A percentile compares a stretch with the other conserved stretches of the same genome.
Evolutionary conservation across 2,797 vertebrate species (phyloP).

Genomic region (Artibeus lituratus): DNA sequence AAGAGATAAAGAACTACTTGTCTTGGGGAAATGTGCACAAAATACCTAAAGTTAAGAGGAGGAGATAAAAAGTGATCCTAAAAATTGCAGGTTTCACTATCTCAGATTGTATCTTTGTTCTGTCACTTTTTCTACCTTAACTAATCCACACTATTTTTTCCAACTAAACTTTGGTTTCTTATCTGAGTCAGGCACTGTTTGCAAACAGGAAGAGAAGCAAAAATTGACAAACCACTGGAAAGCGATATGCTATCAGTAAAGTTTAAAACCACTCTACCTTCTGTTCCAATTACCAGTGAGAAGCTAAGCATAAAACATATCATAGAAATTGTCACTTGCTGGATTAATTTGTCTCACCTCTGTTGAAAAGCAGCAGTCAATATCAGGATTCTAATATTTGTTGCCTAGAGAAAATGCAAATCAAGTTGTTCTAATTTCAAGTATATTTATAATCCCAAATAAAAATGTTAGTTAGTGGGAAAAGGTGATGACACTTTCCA

Average conservation of each 20-base stretch:
- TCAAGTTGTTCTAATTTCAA: not conserved
- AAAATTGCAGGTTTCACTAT: not conserved
- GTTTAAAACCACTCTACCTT: constrained; percentile 56
- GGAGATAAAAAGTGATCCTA: not conserved
- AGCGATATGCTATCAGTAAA: constrained; percentile 45
- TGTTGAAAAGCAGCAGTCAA: constrained; percentile 1
- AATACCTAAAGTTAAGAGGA: not conserved
- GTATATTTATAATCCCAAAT: not conserved
- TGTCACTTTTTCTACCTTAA: constrained; percentile 11
- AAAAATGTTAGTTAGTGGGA: not conserved
- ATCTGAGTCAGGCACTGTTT: constrained; percentile 47
- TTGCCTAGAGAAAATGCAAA: constrained; percentile 33
- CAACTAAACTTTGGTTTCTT: constrained; percentile 43
- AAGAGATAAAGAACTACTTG: not conserved
- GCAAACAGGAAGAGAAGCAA: not conserved
- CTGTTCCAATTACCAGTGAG: constrained; percentile 48
- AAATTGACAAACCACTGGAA: constrained; percentile 40
- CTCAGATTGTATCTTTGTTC: not conserved
- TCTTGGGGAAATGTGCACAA: not conserved
- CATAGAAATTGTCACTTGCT: not conserved
- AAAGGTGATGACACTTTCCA: not conserved
- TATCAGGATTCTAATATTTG: not conserved
- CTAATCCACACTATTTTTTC: constrained; percentile 47
- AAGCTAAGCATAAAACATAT: constrained; percentile 43
- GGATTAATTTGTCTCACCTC: constrained; percentile 32